Conservation (phyloP, 2,888 invertebrate species). For the Pasiphila rectangulata region DNA sequence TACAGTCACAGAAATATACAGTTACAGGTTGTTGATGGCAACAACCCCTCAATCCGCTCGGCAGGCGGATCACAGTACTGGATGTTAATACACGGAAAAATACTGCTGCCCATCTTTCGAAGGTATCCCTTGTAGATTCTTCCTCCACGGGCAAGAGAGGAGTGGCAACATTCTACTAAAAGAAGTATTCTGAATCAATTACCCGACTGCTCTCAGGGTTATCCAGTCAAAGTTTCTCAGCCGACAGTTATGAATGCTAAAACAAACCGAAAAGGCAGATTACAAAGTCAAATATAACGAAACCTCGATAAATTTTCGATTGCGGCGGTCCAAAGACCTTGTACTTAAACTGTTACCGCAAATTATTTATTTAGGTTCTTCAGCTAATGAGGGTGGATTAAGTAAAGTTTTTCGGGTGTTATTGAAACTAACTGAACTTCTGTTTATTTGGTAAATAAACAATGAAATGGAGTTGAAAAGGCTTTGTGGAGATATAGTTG, state of each 20-base stretch:
- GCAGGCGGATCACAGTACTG: no score
- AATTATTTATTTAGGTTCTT: slow-evolving; percentile 35
- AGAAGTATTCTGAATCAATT: no score
- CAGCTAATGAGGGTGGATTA: slow-evolving; percentile 35
- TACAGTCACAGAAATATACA: no score
- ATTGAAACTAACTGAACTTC: slow-evolving; percentile 35
- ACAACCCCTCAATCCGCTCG: no score
- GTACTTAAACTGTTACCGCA: slow-evolving; percentile 12
- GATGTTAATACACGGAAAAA: no score
- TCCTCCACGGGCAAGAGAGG: no score
- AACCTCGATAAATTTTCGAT: slow-evolving; percentile 7
- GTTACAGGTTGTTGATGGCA: no score
- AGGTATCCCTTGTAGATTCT: no score
- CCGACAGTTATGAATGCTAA: background rate
- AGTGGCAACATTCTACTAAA: no score
- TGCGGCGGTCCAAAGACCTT: slow-evolving; percentile 7
- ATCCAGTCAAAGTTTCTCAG: background rate
- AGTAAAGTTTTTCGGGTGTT: slow-evolving; percentile 36
- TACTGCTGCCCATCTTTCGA: no score
- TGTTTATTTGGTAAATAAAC: slow-evolving; percentile 39
- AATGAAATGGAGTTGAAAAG: slow-evolving; percentile 14
- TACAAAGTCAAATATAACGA: slow-evolving; percentile 11
- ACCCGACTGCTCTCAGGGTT: background rate
- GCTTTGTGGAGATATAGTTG: slow-evolving; percentile 10
- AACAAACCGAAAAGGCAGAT: slow-evolving; percentile 3